Evolutionary conservation across 2,797 vertebrate species (phyloP).

Genomic region (Phaenicophaeus curvirostris): DNA sequence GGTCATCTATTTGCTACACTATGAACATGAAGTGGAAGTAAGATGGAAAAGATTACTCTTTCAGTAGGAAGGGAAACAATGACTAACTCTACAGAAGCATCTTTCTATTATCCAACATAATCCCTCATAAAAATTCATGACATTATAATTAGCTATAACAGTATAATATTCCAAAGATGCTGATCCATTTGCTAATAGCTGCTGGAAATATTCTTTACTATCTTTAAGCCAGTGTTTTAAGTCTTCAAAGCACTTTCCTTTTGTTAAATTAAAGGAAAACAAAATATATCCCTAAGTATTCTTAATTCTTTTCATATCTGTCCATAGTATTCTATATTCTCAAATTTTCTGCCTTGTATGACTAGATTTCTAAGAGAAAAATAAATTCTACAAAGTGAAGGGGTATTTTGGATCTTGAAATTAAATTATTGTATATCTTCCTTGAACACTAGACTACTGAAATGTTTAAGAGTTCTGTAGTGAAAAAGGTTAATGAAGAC

Average conservation of each 20-base stretch:
- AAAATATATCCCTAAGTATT: not conserved
- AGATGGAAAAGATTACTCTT: conserved; percentile 6
- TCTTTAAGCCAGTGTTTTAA: not conserved
- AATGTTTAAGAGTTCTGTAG: not conserved
- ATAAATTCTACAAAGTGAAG: not conserved
- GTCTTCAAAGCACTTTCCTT: not conserved
- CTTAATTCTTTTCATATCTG: not conserved
- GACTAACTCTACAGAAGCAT: conserved; percentile 1
- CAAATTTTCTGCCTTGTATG: not conserved
- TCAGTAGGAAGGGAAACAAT: not conserved
- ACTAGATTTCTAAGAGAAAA: not conserved
- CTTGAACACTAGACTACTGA: not conserved
- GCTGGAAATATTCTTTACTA: not conserved
- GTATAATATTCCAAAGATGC: not conserved
- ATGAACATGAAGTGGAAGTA: not conserved
- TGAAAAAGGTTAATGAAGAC: not conserved
- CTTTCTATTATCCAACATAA: conserved; percentile 39
- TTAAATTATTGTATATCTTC: not conserved
- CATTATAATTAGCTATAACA: conserved; percentile 4
- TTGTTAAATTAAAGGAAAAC: not conserved
- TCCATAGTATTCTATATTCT: not conserved
- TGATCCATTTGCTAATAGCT: conserved; percentile 2
- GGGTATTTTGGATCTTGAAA: not conserved
- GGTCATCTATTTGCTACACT: not conserved
- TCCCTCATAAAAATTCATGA: conserved; percentile 34